A percentile compares a stretch with the other conserved stretches of the same genome.
Conservation (phyloP, 2,888 invertebrate genomes). For the Oxycera nigricornis region DNA sequence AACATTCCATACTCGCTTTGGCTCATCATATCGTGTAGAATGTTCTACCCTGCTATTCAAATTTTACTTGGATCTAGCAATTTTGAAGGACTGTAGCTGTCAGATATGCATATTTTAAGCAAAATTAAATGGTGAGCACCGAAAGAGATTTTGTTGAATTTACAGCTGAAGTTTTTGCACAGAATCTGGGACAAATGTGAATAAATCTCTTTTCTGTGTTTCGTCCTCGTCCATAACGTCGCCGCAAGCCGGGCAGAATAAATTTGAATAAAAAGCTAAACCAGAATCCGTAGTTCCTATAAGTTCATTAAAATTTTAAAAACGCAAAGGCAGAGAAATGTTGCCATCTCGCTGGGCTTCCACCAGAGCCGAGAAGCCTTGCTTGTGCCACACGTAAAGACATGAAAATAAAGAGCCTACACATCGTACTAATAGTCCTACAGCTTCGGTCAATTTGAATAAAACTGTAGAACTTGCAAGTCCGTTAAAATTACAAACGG, state of each 20-base stretch:
- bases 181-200: conserved; percentile 30
- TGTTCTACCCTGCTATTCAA: conserved; percentile 11
- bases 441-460: conserved; percentile 4
- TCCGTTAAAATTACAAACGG: conserved; percentile 20
- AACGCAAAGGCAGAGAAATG: background rate
- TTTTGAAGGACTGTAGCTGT: background rate
- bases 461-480: conserved; percentile 12
- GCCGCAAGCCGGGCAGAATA: conserved; percentile 19
- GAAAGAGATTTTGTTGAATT: conserved; percentile 25
- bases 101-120: conserved; percentile 37
- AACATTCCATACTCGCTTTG: background rate
- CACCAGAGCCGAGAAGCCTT: background rate
- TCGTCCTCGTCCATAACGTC: background rate
- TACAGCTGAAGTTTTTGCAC: conserved; percentile 21
- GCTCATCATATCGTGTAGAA: background rate
- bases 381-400: background rate
- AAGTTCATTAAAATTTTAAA: conserved; percentile 36
- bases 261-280: conserved; percentile 25
- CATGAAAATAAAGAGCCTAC: background rate
- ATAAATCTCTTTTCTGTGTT: conserved; percentile 29
- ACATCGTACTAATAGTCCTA: conserved; percentile 5
- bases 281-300: background rate
- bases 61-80: background rate
- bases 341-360: background rate
- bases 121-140: conserved; percentile 27